These are phyloP conservation scores for Larimichthys polyactis DNA, from an alignment of 2,113 vertebrate species.

Conservation along the genomic window DNA sequence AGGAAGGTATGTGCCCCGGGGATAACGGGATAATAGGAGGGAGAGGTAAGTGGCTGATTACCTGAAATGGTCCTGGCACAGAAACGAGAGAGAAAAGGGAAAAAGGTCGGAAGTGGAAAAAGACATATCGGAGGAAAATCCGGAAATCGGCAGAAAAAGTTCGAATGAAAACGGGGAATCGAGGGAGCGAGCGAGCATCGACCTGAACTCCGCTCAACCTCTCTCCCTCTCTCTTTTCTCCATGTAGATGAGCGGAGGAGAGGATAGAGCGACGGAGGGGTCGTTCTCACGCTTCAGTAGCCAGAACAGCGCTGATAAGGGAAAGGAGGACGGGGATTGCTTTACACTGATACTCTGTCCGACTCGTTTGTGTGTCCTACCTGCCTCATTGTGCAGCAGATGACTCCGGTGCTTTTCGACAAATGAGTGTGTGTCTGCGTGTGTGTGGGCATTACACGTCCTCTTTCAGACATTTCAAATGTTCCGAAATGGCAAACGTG, in stretches of 20 bases:
- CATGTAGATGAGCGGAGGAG: slow-evolving; percentile 24
- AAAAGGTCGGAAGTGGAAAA: background rate
- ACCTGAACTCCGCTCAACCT: background rate
- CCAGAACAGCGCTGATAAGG: slow-evolving; percentile 62
- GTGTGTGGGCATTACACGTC: background rate
- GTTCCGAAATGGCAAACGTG: background rate
- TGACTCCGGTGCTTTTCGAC: slow-evolving; percentile 5
- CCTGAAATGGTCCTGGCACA: slow-evolving; percentile 73
- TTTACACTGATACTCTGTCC: slow-evolving; percentile 51
- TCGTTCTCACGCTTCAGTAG: slow-evolving; percentile 70
- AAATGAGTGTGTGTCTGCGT: background rate
- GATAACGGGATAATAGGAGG: slow-evolving; percentile 67
- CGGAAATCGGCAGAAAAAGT: background rate
- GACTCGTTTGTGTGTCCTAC: slow-evolving; percentile 3
- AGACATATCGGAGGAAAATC: no score
- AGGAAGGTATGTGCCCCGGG: slow-evolving; percentile 65
- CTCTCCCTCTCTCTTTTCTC: slow-evolving; percentile 10
- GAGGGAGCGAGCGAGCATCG: background rate
- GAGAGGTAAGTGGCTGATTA: slow-evolving; percentile 78
- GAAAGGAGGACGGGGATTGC: background rate
- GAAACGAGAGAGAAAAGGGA: slow-evolving; percentile 28
- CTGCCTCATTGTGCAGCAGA: slow-evolving; percentile 25
- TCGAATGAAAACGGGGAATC: background rate
- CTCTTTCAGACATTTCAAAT: background rate
- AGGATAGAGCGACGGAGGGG: slow-evolving; percentile 33